These are phyloP conservation scores for Corydoras maculifer DNA, from an alignment of 2,113 vertebrate genomes.

Conservation along the genomic window DNA sequence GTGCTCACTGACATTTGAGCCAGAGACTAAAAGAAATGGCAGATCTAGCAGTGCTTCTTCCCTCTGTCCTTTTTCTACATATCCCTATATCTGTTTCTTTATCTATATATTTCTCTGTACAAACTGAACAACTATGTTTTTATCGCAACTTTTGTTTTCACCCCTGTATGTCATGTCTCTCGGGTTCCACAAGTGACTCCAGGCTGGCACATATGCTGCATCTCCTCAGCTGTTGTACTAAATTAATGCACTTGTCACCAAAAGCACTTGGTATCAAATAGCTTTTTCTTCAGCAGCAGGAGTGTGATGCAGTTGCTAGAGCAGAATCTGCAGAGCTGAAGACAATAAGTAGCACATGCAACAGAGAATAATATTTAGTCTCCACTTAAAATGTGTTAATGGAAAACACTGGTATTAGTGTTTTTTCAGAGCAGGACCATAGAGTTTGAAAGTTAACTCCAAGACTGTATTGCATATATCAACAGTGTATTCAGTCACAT, in stretches of 20 bases:
- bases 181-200: not conserved
- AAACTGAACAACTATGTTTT: too few species aligned
- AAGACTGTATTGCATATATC: too few species aligned
- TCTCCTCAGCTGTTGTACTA: not conserved
- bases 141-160: too few species aligned
- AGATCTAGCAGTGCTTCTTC: not conserved
- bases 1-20: conserved; percentile 35
- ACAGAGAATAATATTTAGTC: not conserved
- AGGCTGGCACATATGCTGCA: not conserved
- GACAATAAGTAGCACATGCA: not conserved
- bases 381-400: not conserved
- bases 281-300: not conserved
- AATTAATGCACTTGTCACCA: not conserved
- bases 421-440: too few species aligned
- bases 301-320: not conserved
- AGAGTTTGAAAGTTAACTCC: too few species aligned
- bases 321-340: conserved; percentile 30
- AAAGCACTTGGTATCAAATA: not conserved
- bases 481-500: too few species aligned
- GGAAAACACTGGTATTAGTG: too few species aligned
- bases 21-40: not conserved
- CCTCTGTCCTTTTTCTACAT: too few species aligned
- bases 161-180: too few species aligned
- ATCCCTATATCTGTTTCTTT: conserved; percentile 20
- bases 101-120: too few species aligned